Evolutionary conservation across 2,113 vertebrate genomes (phyloP), one percentile per base, ranked within the genome.

Genomic region (Donacobius atricapilla): DNA sequence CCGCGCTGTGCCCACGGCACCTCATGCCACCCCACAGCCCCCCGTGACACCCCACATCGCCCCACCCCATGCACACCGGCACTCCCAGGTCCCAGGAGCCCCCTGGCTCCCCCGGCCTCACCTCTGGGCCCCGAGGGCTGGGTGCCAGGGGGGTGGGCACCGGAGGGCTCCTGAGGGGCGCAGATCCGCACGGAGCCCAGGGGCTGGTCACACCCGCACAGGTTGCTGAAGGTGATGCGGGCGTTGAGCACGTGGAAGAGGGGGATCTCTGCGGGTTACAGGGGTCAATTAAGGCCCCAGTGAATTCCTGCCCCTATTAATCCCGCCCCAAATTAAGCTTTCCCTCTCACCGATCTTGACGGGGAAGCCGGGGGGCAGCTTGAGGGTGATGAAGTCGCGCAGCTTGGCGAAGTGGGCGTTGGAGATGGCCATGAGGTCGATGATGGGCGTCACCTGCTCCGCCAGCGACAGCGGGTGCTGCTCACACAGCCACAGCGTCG

Each of bases 401-500:
- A 99, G 98, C 89, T 99, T 99, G 85, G 99, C 99, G 30, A 99
- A 99, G 96, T 99, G 98, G 60, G 99, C 98, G 2, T 99, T 99
- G 93, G 99, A 99, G 98, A 99, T 99, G 75, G 99, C 99, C 99
- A 99, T 99, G 87, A 99, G 99, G 96, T 99, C 99, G 15, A 99
- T 99, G 97, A 99, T 99, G 87, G 99, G 99, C 0, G 98, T 98
- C 97, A 99, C 99, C 97, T 99, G 99, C 93, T 99, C 98, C 12
- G 98, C 97, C 98, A 99, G 98, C 8, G 99, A 99, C 71, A 99
- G 98, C 5, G 99, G 99, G 87, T 99, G 99, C 86, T 99, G 98
- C 97, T 99, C 99, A 15, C 99, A 99, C 89, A 99, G 96, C 99
- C 99, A 99, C 82, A 99, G 93, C 44, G 99, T 99, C 8, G 99